These are phyloP conservation scores for Tonatia bakeri DNA, from an alignment of 2,113 vertebrate genomes.

Conservation along the genomic window DNA sequence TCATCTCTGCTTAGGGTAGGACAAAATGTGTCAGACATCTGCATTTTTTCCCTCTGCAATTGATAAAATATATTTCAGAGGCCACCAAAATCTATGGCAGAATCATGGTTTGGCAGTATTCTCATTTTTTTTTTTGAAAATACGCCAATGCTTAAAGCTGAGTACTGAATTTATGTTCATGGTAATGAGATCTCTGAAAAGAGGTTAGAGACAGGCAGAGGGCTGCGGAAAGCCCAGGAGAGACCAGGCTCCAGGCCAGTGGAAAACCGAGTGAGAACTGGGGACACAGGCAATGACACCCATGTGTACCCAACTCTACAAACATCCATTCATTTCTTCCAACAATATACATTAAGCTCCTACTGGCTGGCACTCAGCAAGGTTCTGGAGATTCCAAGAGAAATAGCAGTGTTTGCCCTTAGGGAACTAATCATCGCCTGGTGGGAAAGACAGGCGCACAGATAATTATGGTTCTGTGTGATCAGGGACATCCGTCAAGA, in stretches of 20 bases:
- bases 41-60: neutral
- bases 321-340: neutral
- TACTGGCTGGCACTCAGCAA: no score
- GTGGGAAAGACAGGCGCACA: neutral
- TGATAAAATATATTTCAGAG: neutral
- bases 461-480: neutral
- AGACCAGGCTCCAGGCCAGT: neutral
- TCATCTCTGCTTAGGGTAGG: conserved; percentile 51
- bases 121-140: neutral
- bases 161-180: neutral
- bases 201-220: neutral
- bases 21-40: conserved; percentile 26
- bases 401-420: neutral
- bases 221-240: neutral
- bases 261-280: neutral
- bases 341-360: neutral
- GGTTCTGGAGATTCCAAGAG: neutral
- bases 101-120: neutral
- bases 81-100: neutral
- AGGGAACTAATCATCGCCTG: neutral
- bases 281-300: neutral
- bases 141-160: neutral
- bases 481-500: neutral
- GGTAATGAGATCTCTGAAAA: neutral
- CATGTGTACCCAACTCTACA: neutral